These are phyloP conservation scores for Drosophila kuntzei DNA, from an alignment of 2,888 invertebrate genomes.

Conservation along the genomic window DNA sequence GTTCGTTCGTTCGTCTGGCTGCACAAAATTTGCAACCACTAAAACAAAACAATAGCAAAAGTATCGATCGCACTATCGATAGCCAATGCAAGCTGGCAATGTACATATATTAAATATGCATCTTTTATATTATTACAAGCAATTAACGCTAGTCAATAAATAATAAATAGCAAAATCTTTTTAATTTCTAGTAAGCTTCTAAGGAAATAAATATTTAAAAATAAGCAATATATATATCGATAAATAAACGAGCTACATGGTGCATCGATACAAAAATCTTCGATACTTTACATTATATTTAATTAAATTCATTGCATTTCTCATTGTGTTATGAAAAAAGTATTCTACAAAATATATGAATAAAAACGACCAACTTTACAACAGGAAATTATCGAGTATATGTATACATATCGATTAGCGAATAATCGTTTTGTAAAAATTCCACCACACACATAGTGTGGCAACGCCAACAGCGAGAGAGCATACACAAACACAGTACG, in stretches of 20 bases:
- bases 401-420: neutral
- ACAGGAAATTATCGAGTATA: neutral
- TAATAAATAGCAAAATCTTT: neutral
- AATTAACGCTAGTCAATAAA: neutral
- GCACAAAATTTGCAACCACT: conserved; percentile 11
- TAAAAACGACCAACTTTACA: too few relatives aligned
- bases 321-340: too few relatives aligned
- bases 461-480: conserved; percentile 34
- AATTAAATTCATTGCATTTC: neutral
- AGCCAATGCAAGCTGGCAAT: neutral
- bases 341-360: too few relatives aligned
- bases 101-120: neutral
- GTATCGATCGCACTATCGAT: conserved; percentile 12
- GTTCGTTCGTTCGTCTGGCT: conserved; percentile 1
- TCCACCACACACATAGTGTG: conserved; percentile 3
- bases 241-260: neutral
- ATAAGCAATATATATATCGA: neutral
- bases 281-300: neutral
- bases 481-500: conserved; percentile 64
- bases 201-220: too few relatives aligned
- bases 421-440: neutral
- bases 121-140: neutral
- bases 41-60: conserved; percentile 13
- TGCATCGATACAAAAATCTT: neutral
- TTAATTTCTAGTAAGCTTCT: too few relatives aligned